phyloP scores from a whole-genome alignment of 1,140 invertebrate species.

The Rhyacophila brunnea region DNA sequence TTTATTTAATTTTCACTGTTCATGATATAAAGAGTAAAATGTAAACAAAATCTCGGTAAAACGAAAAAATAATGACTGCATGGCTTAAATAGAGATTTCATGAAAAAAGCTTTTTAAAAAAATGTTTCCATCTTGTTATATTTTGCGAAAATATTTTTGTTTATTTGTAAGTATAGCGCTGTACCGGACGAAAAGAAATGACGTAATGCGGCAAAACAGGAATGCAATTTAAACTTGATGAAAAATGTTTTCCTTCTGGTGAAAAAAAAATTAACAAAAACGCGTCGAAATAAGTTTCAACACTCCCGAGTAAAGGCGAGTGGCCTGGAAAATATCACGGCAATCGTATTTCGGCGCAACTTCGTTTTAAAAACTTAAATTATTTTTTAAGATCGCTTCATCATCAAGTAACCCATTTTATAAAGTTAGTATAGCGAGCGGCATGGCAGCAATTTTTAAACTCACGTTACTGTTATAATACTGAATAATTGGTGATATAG shows the following conservation, averaged over 20 bases:
- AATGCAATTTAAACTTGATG: constrained; percentile 36
- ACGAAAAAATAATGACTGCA: no score
- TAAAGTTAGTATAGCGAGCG: no score
- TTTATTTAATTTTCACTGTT: no score
- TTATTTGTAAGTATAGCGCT: constrained; percentile 6
- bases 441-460: no score
- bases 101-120: no score
- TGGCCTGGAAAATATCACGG: constrained; percentile 25
- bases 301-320: constrained; percentile 20
- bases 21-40: no score
- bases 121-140: no score
- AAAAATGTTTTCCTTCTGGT: constrained; percentile 34
- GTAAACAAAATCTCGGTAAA: no score
- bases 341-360: constrained; percentile 29
- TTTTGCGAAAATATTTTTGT: constrained; percentile 1
- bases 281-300: constrained; percentile 26
- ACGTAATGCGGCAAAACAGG: constrained; percentile 34
- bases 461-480: no score
- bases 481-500: no score
- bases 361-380: constrained; percentile 27
- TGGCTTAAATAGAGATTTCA: no score
- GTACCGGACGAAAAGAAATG: constrained; percentile 22
- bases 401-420: no score
- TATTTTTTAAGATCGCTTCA: constrained; percentile 15
- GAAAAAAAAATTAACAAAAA: constrained; percentile 27